Conservation (phyloP, 2,113 vertebrate species). For the Neomonachus schauinslandi region DNA sequence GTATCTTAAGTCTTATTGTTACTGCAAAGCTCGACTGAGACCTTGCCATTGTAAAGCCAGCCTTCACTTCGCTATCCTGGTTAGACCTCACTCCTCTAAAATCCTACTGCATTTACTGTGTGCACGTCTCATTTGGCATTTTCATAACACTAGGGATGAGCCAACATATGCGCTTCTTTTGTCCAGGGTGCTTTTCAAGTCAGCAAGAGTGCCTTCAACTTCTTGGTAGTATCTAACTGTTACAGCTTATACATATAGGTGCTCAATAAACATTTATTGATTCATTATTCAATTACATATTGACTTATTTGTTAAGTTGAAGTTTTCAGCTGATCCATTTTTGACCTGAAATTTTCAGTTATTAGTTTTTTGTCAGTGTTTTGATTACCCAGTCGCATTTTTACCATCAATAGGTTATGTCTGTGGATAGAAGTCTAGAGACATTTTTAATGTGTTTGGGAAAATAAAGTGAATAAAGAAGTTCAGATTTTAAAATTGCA, state of each 20-base stretch:
- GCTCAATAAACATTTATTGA: conserved; percentile 28
- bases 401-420: conserved; percentile 49
- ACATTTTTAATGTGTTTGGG: conserved; percentile 31
- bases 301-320: conserved; percentile 40
- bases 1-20: not conserved
- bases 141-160: not conserved
- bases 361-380: conserved; percentile 3
- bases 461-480: conserved; percentile 63
- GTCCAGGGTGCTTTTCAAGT: not conserved
- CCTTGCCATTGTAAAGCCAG: not conserved
- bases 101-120: not conserved
- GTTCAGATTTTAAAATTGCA: conserved; percentile 9
- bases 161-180: not conserved
- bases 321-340: conserved; percentile 38
- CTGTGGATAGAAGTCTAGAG: conserved; percentile 55
- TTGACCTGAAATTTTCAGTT: conserved; percentile 55
- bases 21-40: not conserved
- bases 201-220: not conserved
- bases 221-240: not conserved
- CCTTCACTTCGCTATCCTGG: not conserved
- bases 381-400: conserved; percentile 40
- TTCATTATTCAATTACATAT: conserved; percentile 50
- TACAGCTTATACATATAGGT: not conserved
- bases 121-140: not conserved
- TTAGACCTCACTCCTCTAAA: not conserved